Evolutionary conservation across 1,140 invertebrate species (phyloP).

Genomic region (Ceratina calcarata): DNA sequence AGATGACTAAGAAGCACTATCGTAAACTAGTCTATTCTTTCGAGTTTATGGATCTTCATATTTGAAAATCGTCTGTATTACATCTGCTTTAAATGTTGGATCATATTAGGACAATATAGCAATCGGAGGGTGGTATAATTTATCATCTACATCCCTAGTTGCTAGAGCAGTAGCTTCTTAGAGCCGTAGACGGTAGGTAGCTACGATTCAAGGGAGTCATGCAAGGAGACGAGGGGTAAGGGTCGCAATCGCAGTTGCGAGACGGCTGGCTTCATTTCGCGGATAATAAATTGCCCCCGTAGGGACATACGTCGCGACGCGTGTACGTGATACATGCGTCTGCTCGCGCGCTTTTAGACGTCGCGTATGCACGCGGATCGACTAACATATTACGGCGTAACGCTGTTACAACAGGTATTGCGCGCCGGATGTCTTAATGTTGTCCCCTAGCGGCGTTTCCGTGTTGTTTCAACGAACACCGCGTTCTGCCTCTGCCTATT

Average conservation of each 20-base stretch:
- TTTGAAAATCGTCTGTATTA: too few relatives aligned
- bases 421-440: neutral
- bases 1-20: neutral
- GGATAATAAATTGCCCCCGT: constrained; percentile 44
- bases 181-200: neutral
- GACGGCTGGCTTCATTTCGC: constrained; percentile 15
- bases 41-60: too few relatives aligned
- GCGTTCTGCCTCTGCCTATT: constrained; percentile 8
- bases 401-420: constrained; percentile 42
- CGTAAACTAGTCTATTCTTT: too few relatives aligned
- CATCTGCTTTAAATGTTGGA: too few relatives aligned
- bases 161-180: constrained; percentile 6
- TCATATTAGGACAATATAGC: too few relatives aligned
- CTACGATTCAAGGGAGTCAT: neutral
- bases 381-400: constrained; percentile 29
- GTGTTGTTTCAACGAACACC: constrained; percentile 14
- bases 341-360: neutral
- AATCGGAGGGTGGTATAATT: too few relatives aligned
- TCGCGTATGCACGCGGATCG: constrained; percentile 10
- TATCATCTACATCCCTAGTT: neutral
- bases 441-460: neutral
- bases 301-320: neutral
- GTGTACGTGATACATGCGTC: neutral
- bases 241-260: constrained; percentile 6
- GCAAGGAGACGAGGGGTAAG: neutral